Conservation (phyloP, 2,113 vertebrate genomes). For the Oceanodroma tethys region DNA sequence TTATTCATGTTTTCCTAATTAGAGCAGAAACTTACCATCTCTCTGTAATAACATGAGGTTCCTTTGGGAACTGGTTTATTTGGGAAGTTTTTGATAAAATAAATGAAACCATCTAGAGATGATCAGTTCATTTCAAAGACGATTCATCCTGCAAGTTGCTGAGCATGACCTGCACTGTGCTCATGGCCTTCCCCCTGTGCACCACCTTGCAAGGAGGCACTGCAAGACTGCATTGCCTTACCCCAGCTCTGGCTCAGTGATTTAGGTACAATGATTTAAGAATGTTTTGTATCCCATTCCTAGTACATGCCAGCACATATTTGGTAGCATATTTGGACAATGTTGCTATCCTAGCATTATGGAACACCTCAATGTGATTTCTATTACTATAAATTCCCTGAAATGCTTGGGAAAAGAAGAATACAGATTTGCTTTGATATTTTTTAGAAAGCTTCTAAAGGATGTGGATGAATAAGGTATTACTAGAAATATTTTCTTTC, state of each 20-base stretch:
- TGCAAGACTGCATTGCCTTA: neutral
- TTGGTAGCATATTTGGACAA: neutral
- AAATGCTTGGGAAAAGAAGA: neutral
- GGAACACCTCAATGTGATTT: neutral
- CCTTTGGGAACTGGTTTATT: neutral
- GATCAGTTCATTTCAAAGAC: neutral
- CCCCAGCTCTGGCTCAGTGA: neutral
- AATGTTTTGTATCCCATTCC: neutral
- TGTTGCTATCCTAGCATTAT: neutral
- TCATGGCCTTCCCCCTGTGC: rapidly evolving
- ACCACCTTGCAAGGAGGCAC: neutral
- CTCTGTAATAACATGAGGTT: neutral
- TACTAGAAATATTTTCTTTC: neutral
- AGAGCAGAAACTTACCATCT: neutral
- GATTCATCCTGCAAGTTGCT: neutral
- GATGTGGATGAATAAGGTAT: neutral
- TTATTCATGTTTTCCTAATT: neutral
- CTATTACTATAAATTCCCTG: neutral
- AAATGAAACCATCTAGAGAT: neutral
- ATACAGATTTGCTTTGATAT: neutral
- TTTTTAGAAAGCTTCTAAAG: neutral
- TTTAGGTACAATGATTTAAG: neutral
- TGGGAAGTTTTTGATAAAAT: neutral
- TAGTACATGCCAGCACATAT: rapidly evolving
- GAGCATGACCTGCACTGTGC: neutral